These are phyloP conservation scores for Andrena trimmerana DNA, from an alignment of 2,888 invertebrate genomes.

Conservation along the genomic window DNA sequence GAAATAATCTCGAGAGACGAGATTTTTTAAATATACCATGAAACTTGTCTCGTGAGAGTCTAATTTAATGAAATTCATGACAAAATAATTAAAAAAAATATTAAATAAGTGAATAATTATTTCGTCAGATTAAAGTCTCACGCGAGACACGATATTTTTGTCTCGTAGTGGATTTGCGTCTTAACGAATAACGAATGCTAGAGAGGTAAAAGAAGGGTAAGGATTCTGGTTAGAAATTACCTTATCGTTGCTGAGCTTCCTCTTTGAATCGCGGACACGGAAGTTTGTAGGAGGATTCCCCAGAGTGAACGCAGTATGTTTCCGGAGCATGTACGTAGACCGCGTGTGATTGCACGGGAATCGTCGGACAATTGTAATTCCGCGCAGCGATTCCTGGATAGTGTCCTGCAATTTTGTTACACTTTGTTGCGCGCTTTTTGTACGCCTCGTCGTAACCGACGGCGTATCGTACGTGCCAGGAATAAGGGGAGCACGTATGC, in stretches of 20 bases:
- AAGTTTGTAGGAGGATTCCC: slow-evolving; percentile 31
- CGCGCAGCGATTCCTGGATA: slow-evolving; percentile 46
- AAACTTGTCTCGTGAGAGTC: too few species aligned
- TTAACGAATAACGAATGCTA: neutral
- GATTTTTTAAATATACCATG: too few species aligned
- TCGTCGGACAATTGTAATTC: slow-evolving; percentile 46
- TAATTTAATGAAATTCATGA: too few species aligned
- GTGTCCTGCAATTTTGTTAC: slow-evolving; percentile 59
- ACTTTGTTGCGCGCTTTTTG: slow-evolving; percentile 57
- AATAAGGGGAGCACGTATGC: slow-evolving; percentile 34
- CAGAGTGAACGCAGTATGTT: neutral
- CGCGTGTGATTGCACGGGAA: slow-evolving; percentile 34
- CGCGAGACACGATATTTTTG: too few species aligned
- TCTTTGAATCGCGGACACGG: neutral
- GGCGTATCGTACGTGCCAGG: slow-evolving; percentile 51
- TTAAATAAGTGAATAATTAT: too few species aligned
- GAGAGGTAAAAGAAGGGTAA: neutral
- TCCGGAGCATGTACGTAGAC: neutral
- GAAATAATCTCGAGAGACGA: too few species aligned
- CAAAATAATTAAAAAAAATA: too few species aligned
- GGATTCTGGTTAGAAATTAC: neutral
- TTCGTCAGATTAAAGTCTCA: too few species aligned
- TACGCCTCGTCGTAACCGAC: slow-evolving; percentile 39
- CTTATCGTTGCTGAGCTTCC: neutral
- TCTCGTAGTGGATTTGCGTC: too few species aligned